A percentile compares a stretch with the other conserved stretches of the same genome.
These are phyloP conservation scores for Platyura marginata DNA, from an alignment of 1,140 invertebrate genomes.

Conservation along the genomic window DNA sequence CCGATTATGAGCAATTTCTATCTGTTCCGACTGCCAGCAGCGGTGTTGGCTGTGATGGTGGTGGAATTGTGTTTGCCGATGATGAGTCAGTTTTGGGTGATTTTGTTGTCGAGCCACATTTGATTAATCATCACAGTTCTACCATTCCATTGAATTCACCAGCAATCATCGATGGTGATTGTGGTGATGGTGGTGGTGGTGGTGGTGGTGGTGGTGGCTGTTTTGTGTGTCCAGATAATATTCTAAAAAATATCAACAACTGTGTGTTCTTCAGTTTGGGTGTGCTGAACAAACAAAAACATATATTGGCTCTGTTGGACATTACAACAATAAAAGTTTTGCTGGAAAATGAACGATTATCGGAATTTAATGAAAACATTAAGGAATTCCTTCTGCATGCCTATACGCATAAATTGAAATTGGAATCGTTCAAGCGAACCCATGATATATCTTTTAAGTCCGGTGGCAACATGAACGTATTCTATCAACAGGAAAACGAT, in stretches of 20 bases:
- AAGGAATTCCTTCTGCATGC: constrained; percentile 8
- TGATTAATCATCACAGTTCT: background rate
- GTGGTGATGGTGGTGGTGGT: no score
- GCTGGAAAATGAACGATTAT: constrained; percentile 15
- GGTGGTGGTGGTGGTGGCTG: no score
- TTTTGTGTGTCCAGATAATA: background rate
- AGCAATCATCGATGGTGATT: background rate
- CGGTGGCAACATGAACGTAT: constrained; percentile 10
- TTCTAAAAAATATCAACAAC: constrained; percentile 7
- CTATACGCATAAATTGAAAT: constrained; percentile 11
- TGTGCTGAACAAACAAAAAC: constrained; percentile 11
- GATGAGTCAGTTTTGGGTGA: background rate
- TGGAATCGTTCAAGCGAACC: constrained; percentile 5
- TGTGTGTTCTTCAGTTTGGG: constrained; percentile 16
- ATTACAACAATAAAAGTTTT: constrained; percentile 14
- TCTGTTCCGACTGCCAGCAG: background rate
- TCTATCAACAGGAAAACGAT: constrained; percentile 49
- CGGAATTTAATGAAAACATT: constrained; percentile 6
- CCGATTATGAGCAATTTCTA: background rate
- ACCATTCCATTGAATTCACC: background rate
- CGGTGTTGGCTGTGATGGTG: background rate
- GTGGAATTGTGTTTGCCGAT: background rate
- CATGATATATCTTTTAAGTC: background rate
- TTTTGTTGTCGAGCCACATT: background rate
- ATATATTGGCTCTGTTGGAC: constrained; percentile 14